Percentiles rank a stretch among this genome's conserved stretches.
Conservation (phyloP, 2,888 invertebrate genomes). For the Philhelius pedissequus region DNA sequence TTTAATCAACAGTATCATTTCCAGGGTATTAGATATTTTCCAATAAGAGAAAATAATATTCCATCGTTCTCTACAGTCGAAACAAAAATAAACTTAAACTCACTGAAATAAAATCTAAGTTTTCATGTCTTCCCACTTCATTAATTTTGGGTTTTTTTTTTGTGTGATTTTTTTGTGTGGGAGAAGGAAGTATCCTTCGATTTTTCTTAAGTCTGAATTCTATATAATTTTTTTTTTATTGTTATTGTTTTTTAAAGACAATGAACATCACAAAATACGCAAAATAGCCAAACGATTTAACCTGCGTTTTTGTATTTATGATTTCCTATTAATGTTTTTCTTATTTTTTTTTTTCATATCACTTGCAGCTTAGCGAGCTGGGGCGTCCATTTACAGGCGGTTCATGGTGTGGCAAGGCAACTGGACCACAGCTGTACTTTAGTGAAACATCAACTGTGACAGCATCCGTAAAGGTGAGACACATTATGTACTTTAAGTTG, state of each 20-base stretch:
- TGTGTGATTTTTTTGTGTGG: no score
- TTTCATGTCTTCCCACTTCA: no score
- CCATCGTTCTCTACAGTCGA: no score
- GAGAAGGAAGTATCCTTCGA: not conserved
- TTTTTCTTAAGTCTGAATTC: not conserved
- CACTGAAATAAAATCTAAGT: no score
- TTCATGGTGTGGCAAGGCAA: conserved; percentile 92
- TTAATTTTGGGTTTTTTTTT: no score
- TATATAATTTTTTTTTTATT: not conserved
- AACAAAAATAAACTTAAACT: no score
- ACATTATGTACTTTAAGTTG: no score
- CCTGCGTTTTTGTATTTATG: not conserved
- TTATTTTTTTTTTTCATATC: not conserved
- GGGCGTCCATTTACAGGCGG: conserved; percentile 93
- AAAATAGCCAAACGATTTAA: not conserved
- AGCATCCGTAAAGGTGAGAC: conserved; percentile 87
- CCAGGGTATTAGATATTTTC: no score
- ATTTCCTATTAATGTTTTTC: not conserved
- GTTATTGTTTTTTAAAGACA: not conserved
- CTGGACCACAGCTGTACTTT: conserved; percentile 90
- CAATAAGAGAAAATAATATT: no score
- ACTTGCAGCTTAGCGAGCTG: conserved; percentile 87
- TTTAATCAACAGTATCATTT: no score
- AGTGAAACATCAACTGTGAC: conserved; percentile 94
- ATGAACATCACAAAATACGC: not conserved